Evolutionary conservation across 2,113 vertebrate species (phyloP).

Genomic region (Illadopsis cleaveri): DNA sequence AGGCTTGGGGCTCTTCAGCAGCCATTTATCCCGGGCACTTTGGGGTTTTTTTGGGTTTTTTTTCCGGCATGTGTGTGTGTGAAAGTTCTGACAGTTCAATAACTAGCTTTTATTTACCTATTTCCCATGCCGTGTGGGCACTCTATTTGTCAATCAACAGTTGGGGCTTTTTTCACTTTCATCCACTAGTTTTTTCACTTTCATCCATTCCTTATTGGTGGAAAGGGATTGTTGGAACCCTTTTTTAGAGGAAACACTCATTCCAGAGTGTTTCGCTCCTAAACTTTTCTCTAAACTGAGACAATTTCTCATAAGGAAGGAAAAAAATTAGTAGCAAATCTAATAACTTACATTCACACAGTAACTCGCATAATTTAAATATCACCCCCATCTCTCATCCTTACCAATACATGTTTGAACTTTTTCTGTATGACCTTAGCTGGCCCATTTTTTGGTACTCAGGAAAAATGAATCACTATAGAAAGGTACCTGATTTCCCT

Average conservation of each 20-base stretch:
- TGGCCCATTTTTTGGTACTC: not conserved
- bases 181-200: not conserved
- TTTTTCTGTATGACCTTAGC: not conserved
- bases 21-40: not conserved
- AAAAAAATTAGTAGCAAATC: not conserved
- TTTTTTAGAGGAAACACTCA: not conserved
- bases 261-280: not conserved
- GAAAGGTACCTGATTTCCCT: not conserved
- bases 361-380: not conserved
- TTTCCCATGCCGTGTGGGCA: not conserved
- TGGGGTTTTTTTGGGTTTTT: not conserved
- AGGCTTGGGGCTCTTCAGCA: not conserved
- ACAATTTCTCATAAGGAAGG: not conserved
- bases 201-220: not conserved
- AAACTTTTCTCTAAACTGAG: not conserved
- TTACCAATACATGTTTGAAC: not conserved
- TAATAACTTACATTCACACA: not conserved
- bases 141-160: not conserved
- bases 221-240: not conserved
- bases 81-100: not conserved
- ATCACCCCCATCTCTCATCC: not conserved
- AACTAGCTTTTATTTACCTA: not conserved
- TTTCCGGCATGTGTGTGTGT: accelerated
- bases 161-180: not conserved
- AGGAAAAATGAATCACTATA: not conserved